phyloP scores from a whole-genome alignment of 1,140 invertebrate genomes.

The Anastrepha obliqua region DNA sequence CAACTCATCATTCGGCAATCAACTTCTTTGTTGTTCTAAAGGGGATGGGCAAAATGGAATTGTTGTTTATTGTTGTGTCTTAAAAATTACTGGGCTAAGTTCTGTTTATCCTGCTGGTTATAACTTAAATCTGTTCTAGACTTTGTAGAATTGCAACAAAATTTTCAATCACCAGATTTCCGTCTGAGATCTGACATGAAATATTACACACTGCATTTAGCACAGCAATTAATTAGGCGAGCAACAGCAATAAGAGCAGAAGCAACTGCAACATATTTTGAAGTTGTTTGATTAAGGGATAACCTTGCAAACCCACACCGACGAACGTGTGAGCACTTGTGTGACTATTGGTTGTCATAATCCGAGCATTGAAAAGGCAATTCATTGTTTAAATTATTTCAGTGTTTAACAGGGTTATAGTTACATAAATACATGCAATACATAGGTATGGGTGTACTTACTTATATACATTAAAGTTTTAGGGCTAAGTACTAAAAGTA shows the following conservation, averaged over 20 bases:
- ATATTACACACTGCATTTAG: slow-evolving; percentile 42
- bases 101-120: not conserved
- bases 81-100: not conserved
- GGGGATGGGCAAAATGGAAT: slow-evolving; percentile 7
- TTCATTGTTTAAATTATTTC: slow-evolving; percentile 19
- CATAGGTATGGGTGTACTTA: too few relatives aligned
- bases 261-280: slow-evolving; percentile 26
- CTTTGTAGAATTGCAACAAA: slow-evolving; percentile 27
- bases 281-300: slow-evolving; percentile 44
- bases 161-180: not conserved
- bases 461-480: too few relatives aligned
- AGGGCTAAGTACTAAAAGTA: too few relatives aligned
- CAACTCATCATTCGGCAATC: slow-evolving; percentile 21
- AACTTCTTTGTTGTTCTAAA: slow-evolving; percentile 23
- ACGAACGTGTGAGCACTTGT: too few relatives aligned
- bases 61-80: slow-evolving; percentile 29
- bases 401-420: slow-evolving; percentile 8
- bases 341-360: slow-evolving; percentile 10
- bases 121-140: not conserved
- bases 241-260: not conserved
- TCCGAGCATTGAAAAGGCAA: not conserved
- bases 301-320: not conserved
- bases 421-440: not conserved
- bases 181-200: slow-evolving; percentile 21
- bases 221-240: slow-evolving; percentile 39